Base-by-base conservation (phyloP, 2,888 invertebrate genomes). In the Drosophila acutilabella region DNA sequence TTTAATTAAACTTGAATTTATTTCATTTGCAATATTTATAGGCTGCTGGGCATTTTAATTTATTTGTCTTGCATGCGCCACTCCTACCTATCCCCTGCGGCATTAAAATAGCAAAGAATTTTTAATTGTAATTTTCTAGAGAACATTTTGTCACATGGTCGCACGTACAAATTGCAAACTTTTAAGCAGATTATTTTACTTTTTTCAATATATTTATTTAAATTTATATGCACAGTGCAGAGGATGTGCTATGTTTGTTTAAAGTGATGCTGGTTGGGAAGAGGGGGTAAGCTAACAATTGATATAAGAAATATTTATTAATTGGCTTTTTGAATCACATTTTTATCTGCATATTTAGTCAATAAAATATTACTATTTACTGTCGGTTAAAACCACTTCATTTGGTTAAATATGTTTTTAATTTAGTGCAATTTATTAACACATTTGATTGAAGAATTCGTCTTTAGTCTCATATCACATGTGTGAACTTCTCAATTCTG, bases 1-100 rank as follows among this genome's bases (percentile, higher is more conserved):
- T 83, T 84, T 85, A 85, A 85, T 85, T 88, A 85, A 83, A 83
- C 76, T 86, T 88, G 70, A 76, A 81, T 85, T 86, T 71, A 77
- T 70, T 73, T 76, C 71, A 71, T 73, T 73, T 81, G 77, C 79
- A 74, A 81, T 88, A 84, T 84, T 84, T 76, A 88, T 83, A 26
- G 84, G 69, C 84, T 62, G 16, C 47, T 47, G 74, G 81, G 72
- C 62, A 45, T 68, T 80, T 80, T 72, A 41, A 82, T 71, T 73
- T 67, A 78, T 61, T 60, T 42, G 45, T 30, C 48, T 14, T 45
- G 42, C 41, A 5, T 16, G 26, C 10, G 16, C 41, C 16, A 3
- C 8, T 8, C 26, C 36, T 10, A 3, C 18, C 14, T 41, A 2
- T 8, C 13, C 13, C 36, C 36, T 36, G 36, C 4, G 36, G 36